phyloP scores from a whole-genome alignment of 2,113 vertebrate genomes.

The Galbula dea region DNA sequence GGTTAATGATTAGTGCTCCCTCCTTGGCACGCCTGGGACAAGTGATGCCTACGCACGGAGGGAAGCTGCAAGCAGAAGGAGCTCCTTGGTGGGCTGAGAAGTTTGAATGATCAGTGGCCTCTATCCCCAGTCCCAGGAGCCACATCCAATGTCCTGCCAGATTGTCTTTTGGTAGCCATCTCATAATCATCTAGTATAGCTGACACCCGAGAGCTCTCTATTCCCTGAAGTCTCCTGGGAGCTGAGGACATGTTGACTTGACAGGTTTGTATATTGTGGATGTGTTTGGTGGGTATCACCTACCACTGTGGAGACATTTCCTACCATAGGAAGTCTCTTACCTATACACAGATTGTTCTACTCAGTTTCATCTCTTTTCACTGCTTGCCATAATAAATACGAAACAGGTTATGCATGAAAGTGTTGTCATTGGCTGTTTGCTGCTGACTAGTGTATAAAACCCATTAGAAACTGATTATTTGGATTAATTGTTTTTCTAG shows the following conservation, averaged over 20 bases:
- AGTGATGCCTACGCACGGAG: background rate
- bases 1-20: background rate
- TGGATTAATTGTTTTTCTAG: background rate
- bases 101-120: background rate
- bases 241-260: background rate
- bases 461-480: background rate
- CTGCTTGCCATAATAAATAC: background rate
- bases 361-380: background rate
- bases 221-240: background rate
- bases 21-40: background rate
- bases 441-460: background rate
- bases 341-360: accelerated
- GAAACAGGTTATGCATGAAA: background rate
- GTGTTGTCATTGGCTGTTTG: background rate
- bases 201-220: no score
- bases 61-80: background rate
- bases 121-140: background rate
- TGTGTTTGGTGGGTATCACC: background rate
- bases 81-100: background rate
- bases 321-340: background rate
- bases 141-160: background rate
- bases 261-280: accelerated
- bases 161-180: background rate
- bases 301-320: background rate
- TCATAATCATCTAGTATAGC: background rate